Conservation (phyloP, 2,888 invertebrate genomes). For the Eupithecia vulgata region DNA sequence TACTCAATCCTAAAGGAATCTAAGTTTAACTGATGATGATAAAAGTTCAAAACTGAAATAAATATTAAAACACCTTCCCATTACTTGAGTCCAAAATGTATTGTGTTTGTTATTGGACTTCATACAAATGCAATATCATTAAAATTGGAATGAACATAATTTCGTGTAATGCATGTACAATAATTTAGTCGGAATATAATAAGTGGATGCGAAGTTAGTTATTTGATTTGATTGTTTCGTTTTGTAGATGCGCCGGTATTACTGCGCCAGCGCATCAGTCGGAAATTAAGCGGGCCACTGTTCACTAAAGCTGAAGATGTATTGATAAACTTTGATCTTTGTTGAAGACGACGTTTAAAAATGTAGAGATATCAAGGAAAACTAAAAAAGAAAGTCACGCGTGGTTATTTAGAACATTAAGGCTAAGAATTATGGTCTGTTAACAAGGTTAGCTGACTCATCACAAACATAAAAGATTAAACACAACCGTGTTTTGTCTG, state of each 20-base stretch:
- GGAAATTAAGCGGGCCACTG: background rate
- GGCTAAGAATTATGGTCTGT: too few species aligned
- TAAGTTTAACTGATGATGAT: too few species aligned
- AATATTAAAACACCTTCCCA: too few species aligned
- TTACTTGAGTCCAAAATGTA: background rate
- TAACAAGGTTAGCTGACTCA: too few species aligned
- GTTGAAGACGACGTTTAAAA: background rate
- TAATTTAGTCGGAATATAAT: slow-evolving; percentile 61
- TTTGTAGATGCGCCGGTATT: slow-evolving; percentile 53
- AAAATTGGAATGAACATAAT: background rate
- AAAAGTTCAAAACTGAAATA: too few species aligned
- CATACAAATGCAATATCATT: background rate
- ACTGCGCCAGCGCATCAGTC: slow-evolving; percentile 38
- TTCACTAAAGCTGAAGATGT: slow-evolving; percentile 16
- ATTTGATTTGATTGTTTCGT: slow-evolving; percentile 50
- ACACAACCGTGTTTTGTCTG: too few species aligned
- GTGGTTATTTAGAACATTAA: too few species aligned
- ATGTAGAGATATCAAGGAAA: background rate
- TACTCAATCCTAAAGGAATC: background rate
- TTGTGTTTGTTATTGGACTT: background rate
- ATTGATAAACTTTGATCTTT: background rate
- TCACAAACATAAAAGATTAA: too few species aligned
- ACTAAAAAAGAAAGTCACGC: background rate
- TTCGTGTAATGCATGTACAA: slow-evolving; percentile 20
- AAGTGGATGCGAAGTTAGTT: slow-evolving; percentile 58